Base-by-base conservation (phyloP, 2,888 invertebrate genomes). In the Chorisops tibialis region DNA sequence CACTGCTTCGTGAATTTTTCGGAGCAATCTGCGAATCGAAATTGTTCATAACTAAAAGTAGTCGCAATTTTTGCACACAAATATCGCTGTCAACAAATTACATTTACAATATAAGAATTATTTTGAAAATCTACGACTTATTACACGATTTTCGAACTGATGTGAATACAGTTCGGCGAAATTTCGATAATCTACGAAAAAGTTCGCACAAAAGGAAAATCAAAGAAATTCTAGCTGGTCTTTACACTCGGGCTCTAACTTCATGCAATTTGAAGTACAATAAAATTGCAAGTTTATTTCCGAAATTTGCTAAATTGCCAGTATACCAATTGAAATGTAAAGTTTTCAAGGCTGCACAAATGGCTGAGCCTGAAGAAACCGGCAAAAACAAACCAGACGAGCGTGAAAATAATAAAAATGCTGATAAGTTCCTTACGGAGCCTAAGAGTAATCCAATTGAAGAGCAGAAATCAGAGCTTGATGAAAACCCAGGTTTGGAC, bases 111-210 rank as follows among this genome's bases (percentile, higher is more conserved):
- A 30, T 56, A 56, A 24, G 12, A 30, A 19, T 45, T 1, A 56
- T 56, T 30, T n/a, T 43, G 6, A 39, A 7, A 2, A 45, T 56
- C 18, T 18, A 35, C n/a, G 56, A 56, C 7, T 30, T 24, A 5
- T 22, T 56, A 9, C 18, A 16, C 9, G 21, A 43, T 12, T 30
- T 56, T 14, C 19, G 35, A n/a, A 11, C 30, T 2, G 45, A 56
- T 2, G 14, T 43, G 5, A 12, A 14, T 7, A 45, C n/a, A 12
- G 56, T 56, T 11, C 1, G 16, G 3, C 14, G 16, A 11, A 56
- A 56, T 56, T 56, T 56, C 14, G 1, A 43, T 12, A 56, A 56
- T 35, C n/a, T 56, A 14, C 22, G 16, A 11, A 56, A 18, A 30
- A 45, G 56, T 43, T n/a, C 45, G 4, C 18, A 7, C n/a, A 43